Evolutionary conservation across 2,113 vertebrate genomes (phyloP), one percentile per base, ranked within the genome.

Genomic region (Tetrao urogallus): DNA sequence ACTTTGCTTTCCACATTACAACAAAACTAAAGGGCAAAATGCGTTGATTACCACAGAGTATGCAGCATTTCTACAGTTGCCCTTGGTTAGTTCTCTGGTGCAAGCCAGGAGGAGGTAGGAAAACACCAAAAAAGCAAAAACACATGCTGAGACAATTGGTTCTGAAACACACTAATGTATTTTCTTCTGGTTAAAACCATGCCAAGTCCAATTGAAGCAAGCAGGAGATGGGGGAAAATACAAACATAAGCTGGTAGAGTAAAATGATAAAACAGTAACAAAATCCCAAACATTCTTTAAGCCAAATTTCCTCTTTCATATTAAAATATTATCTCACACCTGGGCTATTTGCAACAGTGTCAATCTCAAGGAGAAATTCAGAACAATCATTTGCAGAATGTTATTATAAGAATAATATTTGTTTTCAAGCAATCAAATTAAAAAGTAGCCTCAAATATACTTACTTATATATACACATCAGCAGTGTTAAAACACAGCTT

Each of bases 351-450:
- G 61, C 32, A 86, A 80, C 88, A 92, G 85, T 85, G 92, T 92
- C 61, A 91, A 91, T 85, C 94, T 90, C 83, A 95, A 92, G 88
- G 80, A 92, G 88, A 94, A 96, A 93, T 91, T 93, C 91, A 94
- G 86, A 81, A 75, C 57, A 88, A 84, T 70, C 28, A 77, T 72
- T 67, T 36, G 76, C 57, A 91, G 70, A 94, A 90, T 69, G 69
- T 54, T 14, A 71, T 36, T 48, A 32, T n/a, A 47, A 93, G 30
- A 90, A 58, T 25, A 91, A 89, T 45, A 40, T 69, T 72, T 16
- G 83, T 52, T 90, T 82, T 88, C 36, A 72, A 34, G 17, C 7
- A 28, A 72, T 67, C 30, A 88, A 95, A 48, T n/a, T 8, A 90
- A 40, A 84, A 79, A 92, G 69, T 47, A 81, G 18, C 13, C 43